Conservation (phyloP, 2,113 vertebrate species). For the Pycnonotus jocosus region DNA sequence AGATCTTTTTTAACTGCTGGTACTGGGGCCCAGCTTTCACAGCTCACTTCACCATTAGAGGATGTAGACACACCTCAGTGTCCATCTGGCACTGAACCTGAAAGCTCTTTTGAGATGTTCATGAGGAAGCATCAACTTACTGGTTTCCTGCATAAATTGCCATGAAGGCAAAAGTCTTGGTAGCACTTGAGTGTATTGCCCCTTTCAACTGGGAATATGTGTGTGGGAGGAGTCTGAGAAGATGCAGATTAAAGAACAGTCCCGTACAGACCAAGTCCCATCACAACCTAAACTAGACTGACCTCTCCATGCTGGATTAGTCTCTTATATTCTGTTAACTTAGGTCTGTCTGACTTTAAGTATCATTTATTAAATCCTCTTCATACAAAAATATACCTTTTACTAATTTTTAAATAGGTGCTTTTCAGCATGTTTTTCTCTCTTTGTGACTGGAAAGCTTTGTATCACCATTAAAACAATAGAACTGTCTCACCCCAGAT, state of each 20-base stretch:
- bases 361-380: neutral
- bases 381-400: neutral
- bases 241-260: neutral
- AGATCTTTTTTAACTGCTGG: neutral
- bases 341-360: neutral
- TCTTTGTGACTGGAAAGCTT: neutral
- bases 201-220: neutral
- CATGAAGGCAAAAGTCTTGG: neutral
- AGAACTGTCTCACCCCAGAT: neutral
- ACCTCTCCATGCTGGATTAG: neutral
- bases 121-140: neutral
- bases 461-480: neutral
- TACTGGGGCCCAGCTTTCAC: neutral
- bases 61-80: neutral
- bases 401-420: neutral
- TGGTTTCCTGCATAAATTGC: neutral
- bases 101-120: neutral
- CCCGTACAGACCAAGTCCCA: fast-evolving
- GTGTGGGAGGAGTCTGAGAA: neutral
- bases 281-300: neutral
- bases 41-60: neutral
- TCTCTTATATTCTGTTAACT: neutral
- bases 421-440: neutral
- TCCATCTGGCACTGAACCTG: neutral
- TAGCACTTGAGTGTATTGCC: neutral